Evolutionary conservation across 2,888 invertebrate species (phyloP), one percentile per base, ranked within the genome.

Genomic region (Marronus borbonicus): DNA sequence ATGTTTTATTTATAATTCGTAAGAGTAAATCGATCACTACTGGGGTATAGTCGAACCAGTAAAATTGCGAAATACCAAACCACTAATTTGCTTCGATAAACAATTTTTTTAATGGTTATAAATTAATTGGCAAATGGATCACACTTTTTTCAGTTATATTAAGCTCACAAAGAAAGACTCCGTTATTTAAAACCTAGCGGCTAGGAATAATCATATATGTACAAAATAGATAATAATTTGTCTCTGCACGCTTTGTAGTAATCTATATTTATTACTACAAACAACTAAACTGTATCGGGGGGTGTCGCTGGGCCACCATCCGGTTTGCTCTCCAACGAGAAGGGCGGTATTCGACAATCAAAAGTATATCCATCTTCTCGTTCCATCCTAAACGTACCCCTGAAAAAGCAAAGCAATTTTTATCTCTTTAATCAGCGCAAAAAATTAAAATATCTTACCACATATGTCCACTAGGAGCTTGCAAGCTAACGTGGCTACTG

Each of bases 381-480:
- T 89, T 99, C 98, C 95, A 99, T 96, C 84, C 98, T 92, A 87
- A 98, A 99, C 2, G 98, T 98, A 76, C 99, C 99, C 95, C 95
- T 96, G 10, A 31, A 39, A 50, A 70, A 70, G 0, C 2, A 12
- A 44, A 12, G 5, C 39, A 44, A 24, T 44, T 31, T 1, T 31
- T 31, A 31, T 31, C 31, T 5, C 5, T 31, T 36, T 36, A 5
- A 36, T 5, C 31, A 5, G 5, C 31, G 5, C 2, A 36, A 36
- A 36, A 36, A 7, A 36, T 36, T 66, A 70, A 76, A 55, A 74
- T 77, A 65, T 86, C 90, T 88, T 87, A 97, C 98, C 98, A 98
- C 97, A 98, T 97, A 86, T 99, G 98, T 8, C 99, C 99, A 87
- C 97, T 97, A 58, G 98, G 97, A 77, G 98, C 97, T 90, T 98